phyloP scores from a whole-genome alignment of 1,140 invertebrate species.

The Muscidifurax raptorellus region DNA sequence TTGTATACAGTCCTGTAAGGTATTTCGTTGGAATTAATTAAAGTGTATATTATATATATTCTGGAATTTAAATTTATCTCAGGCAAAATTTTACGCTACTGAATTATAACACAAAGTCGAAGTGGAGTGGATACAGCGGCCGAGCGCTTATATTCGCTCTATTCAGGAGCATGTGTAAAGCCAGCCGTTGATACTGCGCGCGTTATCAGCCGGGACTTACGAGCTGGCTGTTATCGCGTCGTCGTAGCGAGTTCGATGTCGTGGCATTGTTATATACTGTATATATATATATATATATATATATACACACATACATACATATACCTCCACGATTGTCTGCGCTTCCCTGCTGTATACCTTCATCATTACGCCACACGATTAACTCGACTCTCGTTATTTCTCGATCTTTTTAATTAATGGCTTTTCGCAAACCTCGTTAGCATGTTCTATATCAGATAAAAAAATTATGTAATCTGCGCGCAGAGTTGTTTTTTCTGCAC shows the following conservation, averaged over 20 bases:
- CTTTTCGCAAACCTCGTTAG: neutral
- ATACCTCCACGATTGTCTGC: neutral
- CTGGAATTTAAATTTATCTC: no score
- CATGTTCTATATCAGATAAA: neutral
- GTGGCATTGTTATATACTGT: conserved; percentile 29
- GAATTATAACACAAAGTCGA: neutral
- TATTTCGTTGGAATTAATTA: no score
- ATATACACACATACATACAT: no score
- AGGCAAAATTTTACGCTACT: no score
- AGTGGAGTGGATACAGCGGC: neutral
- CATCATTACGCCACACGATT: neutral
- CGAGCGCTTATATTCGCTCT: conserved; percentile 2
- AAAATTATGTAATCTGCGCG: neutral
- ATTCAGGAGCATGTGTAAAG: conserved; percentile 2
- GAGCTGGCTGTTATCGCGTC: conserved; percentile 15
- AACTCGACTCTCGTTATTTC: neutral
- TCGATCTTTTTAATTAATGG: neutral
- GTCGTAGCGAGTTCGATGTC: neutral
- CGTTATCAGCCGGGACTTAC: conserved; percentile 33
- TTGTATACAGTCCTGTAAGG: no score
- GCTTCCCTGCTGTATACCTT: conserved; percentile 7
- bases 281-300: no score
- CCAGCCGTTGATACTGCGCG: neutral
- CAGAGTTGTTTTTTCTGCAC: neutral
- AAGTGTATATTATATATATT: no score